These are phyloP conservation scores for Dendroctonus valens DNA, from an alignment of 1,140 invertebrate genomes.

Conservation along the genomic window DNA sequence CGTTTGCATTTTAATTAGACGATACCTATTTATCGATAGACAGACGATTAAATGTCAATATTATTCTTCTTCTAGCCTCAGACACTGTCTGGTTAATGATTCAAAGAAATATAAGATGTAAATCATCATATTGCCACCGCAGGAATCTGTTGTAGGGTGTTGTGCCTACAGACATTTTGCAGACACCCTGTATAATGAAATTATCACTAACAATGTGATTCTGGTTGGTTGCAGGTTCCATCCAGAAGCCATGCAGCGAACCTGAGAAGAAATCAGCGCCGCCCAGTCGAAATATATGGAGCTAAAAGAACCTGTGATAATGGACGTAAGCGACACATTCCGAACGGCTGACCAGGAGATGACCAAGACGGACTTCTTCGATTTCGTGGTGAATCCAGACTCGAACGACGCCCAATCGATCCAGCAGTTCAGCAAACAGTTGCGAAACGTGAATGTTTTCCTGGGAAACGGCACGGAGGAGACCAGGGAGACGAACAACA, in stretches of 20 bases:
- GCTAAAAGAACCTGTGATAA: conserved; percentile 51
- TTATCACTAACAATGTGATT: too few species aligned
- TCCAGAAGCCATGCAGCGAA: neutral
- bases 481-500: conserved; percentile 68
- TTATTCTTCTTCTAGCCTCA: too few species aligned
- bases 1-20: too few species aligned
- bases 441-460: conserved; percentile 62
- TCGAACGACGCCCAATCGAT: conserved; percentile 60
- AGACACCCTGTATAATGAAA: too few species aligned
- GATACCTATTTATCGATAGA: too few species aligned
- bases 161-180: too few species aligned
- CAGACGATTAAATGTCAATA: too few species aligned
- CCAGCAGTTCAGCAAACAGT: conserved; percentile 62
- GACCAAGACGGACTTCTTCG: conserved; percentile 80
- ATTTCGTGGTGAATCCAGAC: conserved; percentile 78
- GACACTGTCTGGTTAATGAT: too few species aligned
- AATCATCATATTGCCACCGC: too few species aligned
- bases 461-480: conserved; percentile 55
- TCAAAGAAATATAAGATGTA: too few species aligned
- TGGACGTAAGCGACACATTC: conserved; percentile 80
- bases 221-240: too few species aligned
- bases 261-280: neutral
- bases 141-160: too few species aligned
- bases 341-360: conserved; percentile 67
- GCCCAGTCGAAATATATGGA: conserved; percentile 33